Evolutionary conservation across 2,113 vertebrate genomes (phyloP), one percentile per base, ranked within the genome.

Genomic region (Eulemur macaco): DNA sequence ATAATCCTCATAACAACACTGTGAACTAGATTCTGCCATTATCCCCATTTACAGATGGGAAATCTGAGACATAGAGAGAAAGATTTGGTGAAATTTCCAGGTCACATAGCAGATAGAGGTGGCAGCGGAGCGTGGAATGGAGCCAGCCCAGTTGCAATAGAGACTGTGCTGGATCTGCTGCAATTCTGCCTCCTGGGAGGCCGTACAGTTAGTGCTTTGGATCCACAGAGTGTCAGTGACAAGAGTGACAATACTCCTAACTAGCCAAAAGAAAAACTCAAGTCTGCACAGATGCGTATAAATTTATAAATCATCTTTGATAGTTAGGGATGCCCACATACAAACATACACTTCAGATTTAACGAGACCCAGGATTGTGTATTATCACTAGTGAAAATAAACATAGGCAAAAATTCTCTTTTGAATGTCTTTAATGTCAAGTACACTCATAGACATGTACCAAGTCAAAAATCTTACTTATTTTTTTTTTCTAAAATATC

Each of bases 201-300:
- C 69, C 27, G 2, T 2, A 0, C 2, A 3, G 45, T 31, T 2
- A 69, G 34, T 2, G 3, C 56, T 63, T 21, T 29, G 34, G 18
- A 29, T 5, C 25, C n/a, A 56, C 4, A 71, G 8, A 13, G 1
- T 34, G 18, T 20, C 50, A 27, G 27, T 12, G 18, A 3, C 54
- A 23, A 1, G 3, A 45, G 12, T 17, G 2, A 85, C 8, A 60
- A 39, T 13, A 66, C 45, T 68, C 31, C 23, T 78, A 68, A 50
- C 27, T 20, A 17, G 54, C 12, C 76, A 47, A 91, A 89, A 29
- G 2, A 18, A 76, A 27, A n/a, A 3, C 25, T 94, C 31, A 63
- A 47, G 13, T 94, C 60, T 94, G 23, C 34, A 76, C 11, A 69
- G 78, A 68, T 31, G 1, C 31, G 23, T 18, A 56, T 60, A 63